phyloP scores from a whole-genome alignment of 92 coral and sea anemone species.

The Ricordea florida region DNA sequence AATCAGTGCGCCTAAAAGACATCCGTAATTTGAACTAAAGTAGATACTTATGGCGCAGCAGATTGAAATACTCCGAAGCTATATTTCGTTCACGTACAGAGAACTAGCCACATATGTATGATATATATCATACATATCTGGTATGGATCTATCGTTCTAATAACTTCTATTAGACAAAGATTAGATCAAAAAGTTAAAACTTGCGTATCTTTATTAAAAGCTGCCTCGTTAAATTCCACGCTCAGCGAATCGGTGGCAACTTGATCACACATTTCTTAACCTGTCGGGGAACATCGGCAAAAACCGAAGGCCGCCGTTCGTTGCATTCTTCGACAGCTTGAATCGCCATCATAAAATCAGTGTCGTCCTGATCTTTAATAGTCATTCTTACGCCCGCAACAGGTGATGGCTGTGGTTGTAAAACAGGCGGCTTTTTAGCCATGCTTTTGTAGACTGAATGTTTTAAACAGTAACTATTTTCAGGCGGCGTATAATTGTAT shows the following conservation, averaged over 20 bases:
- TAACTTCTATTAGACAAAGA: too few relatives aligned
- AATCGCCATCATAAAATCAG: neutral
- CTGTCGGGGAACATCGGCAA: neutral
- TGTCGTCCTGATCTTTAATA: neutral
- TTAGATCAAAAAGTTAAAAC: too few relatives aligned
- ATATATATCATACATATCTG: too few relatives aligned
- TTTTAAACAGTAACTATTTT: neutral
- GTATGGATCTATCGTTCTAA: too few relatives aligned
- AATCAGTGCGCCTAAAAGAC: too few relatives aligned
- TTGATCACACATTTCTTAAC: conserved; percentile 20
- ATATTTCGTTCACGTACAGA: too few relatives aligned
- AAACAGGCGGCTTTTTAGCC: neutral
- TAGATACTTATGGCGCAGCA: too few relatives aligned
- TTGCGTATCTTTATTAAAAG: too few relatives aligned
- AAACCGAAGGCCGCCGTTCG: neutral
- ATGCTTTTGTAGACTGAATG: neutral
- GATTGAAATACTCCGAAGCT: too few relatives aligned
- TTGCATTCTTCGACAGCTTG: conserved; percentile 7
- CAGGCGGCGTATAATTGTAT: conserved; percentile 1
- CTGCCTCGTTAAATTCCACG: too few relatives aligned
- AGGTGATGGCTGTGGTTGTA: conserved; percentile 39
- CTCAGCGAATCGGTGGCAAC: conserved; percentile 36
- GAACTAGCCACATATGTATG: too few relatives aligned
- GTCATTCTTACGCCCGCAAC: conserved; percentile 28
- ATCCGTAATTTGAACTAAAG: too few relatives aligned